Base-by-base conservation (phyloP, 2,888 invertebrate genomes). In the Chrysolina haemoptera region DNA sequence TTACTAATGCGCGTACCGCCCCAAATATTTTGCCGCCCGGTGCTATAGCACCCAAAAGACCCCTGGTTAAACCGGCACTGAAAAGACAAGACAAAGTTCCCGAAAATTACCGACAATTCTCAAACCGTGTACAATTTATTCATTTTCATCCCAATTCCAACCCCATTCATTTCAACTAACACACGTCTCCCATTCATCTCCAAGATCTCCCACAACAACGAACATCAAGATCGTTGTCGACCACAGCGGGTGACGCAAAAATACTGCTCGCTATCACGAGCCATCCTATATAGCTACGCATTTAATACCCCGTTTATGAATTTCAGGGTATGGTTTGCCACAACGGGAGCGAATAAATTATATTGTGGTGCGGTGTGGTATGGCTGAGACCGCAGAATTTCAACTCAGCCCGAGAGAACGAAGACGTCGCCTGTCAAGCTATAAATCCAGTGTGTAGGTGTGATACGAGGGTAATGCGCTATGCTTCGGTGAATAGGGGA, bases 391-490 rank as follows among this genome's bases (percentile, higher is more conserved):
- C 27, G 59, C 59, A 4, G 8, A 35, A 59, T 35, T 35, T 59
- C 16, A 59, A 59, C 27, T 16, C 1, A 27, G 35, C 14, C 9
- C 12, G 46, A 46, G 35, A 14, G 59, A 35, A 59, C 35, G 59
- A 59, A 59, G 59, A 59, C n/a, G 35, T 59, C n/a, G 59, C 59
- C n/a, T 27, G 59, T 59, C 59, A 27, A 35, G 59, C 6, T 27
- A 35, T 59, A 59, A 59, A 59, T 59, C 35, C 1, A 59, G n/a
- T 6, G 16, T 0, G 10, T n/a, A 59, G 59, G 59, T 55, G 12
- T 22, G 12, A 14, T 22, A 22, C 11, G 20, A 0, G 22, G 20
- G 22, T 22, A 18, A 55, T 12, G 55, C 6, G 18, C 12, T 48
- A 48, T 18, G n/a, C 16, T 9, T 16, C 16, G 3, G 48, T 48